Evolutionary conservation across 2,113 vertebrate species (phyloP), one percentile per base, ranked within the genome.

Genomic region (Sakesphorus luctuosus): DNA sequence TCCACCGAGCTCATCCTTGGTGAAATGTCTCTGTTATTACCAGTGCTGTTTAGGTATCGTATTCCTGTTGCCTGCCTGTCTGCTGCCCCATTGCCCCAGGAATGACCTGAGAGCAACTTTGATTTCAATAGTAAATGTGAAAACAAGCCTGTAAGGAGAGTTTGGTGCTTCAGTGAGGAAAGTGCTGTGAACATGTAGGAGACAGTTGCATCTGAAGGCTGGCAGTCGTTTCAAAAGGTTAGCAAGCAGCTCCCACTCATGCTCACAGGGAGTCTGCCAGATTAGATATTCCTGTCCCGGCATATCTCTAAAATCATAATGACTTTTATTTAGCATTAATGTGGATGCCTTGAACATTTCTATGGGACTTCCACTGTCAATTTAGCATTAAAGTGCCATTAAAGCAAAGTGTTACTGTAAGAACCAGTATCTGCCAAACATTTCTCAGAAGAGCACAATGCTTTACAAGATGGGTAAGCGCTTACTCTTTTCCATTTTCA

Each of bases 371-470:
- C 89, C 94, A 84, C 87, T 95, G 97, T 97, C 96, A 97, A 75
- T 96, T 98, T 95, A 96, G 95, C 97, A 96, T 97, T 98, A 97
- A 97, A 97, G 91, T 91, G 62, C 95, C 95, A 96, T 98, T 98
- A 97, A 96, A 96, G 93, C 86, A 84, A 96, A 98, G 96, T 97
- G 97, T 98, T 98, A 97, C 98, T 97, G 98, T 98, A 98, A 98
- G 97, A 93, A 92, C 81, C 87, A 83, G 84, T 74, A 67, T 83
- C 96, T 95, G 96, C 96, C 93, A 96, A 97, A 96, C 94, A 76
- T 94, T 98, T 98, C 98, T 98, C 96, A 98, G 98, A 98, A 98
- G 93, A 96, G 97, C 77, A 40, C 47, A 52, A 94, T 67, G 95
- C 93, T 93, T 96, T 96, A 31, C 90, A 96, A 90, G 65, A 95